Base-by-base conservation (phyloP, 2,888 invertebrate genomes). In the Rhorus exstirpatorius region DNA sequence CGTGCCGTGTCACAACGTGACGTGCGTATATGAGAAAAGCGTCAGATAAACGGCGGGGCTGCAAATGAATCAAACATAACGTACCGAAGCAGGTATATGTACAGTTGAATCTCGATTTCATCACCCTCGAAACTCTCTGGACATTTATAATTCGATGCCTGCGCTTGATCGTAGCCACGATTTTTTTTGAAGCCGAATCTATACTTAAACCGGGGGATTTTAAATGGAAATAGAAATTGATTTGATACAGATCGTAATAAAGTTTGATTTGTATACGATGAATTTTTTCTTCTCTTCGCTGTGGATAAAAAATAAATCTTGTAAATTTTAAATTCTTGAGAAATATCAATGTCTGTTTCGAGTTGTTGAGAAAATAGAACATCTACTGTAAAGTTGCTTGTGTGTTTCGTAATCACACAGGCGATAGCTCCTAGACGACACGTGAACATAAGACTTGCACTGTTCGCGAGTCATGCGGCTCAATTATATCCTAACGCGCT, bases 1-100 rank as follows among this genome's bases (percentile, higher is more conserved):
- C 51, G 44, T 71, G 65, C 46, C 68, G 38, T 68, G 81, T 78
- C 65, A 61, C 61, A 68, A 41, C 68, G 72, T 78, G 74, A 68
- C 60, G 65, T 38, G 72, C 65, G 14, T 58, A 46, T 46, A 61
- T 44, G 53, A 46, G 31, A 71, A 72, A 53, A 24, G 8, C 68
- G 76, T 60, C 26, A 51, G 38, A 60, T 14, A 70, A 24, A 65
- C 55, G 55, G 55, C 63, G 60, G 60, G 60, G 38, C 44, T 76
- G 35, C 3, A 24, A 58, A 35, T 35, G 44, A 21, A 38, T 19
- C 38, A 0, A 55, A 41, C 24, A 41, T 31, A 17, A 58, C 17
- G 6, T 26, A 12, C 26, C 14, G 31, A 17, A 60, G 38, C 60
- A 60, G 60, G 60, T n/a, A n/a, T n/a, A n/a, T 60, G 60, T 60